Evolutionary conservation across 2,888 invertebrate species (phyloP).

Genomic region (Cacoxenus indagator): DNA sequence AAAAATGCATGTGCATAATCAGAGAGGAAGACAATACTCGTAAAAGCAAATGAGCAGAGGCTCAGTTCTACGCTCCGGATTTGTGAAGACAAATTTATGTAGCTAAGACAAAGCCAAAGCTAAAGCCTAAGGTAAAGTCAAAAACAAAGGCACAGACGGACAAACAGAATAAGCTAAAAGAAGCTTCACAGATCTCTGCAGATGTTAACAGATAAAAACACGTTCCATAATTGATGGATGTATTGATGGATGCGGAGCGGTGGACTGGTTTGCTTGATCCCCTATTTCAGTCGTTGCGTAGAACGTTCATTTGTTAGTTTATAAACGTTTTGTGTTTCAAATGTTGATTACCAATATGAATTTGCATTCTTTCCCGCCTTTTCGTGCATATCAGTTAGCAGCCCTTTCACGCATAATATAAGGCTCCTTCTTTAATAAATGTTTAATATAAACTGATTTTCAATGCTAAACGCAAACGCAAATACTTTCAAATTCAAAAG

Average conservation of each 20-base stretch:
- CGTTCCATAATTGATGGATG: slow-evolving; percentile 56
- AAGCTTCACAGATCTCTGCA: slow-evolving; percentile 31
- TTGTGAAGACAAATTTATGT: neutral
- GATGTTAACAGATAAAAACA: slow-evolving; percentile 33
- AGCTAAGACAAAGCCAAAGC: neutral
- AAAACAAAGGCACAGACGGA: neutral
- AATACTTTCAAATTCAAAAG: neutral
- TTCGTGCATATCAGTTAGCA: neutral
- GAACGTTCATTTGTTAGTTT: no score
- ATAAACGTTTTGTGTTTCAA: no score
- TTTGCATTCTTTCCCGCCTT: slow-evolving; percentile 11
- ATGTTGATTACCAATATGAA: neutral
- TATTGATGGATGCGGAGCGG: slow-evolving; percentile 26
- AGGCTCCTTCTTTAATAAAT: slow-evolving; percentile 48
- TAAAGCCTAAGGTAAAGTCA: neutral
- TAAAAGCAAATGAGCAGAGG: slow-evolving; percentile 46
- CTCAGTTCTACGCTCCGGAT: neutral
- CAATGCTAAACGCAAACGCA: slow-evolving; percentile 22
- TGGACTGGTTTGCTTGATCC: slow-evolving; percentile 15
- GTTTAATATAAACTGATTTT: slow-evolving; percentile 63
- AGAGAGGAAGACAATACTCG: slow-evolving; percentile 53
- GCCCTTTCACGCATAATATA: neutral
- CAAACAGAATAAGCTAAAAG: neutral
- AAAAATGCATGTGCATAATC: slow-evolving; percentile 62
- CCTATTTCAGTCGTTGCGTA: no score